A percentile compares a stretch with the other conserved stretches of the same genome.
Evolutionary conservation across 2,888 invertebrate genomes (phyloP).

Genomic region (Choreutis nemorana): DNA sequence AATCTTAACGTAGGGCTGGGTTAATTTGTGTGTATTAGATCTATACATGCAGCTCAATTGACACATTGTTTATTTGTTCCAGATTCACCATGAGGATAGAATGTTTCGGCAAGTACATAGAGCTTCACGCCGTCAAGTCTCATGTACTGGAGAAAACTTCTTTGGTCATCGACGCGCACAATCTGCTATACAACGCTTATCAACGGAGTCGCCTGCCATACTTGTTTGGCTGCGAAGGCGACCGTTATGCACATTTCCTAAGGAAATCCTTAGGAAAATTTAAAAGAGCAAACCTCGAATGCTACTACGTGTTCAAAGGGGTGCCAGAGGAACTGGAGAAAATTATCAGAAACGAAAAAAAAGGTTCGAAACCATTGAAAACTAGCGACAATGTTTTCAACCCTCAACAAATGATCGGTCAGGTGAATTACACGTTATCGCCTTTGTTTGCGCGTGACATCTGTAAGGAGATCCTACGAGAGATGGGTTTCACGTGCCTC

Average conservation of each 20-base stretch:
- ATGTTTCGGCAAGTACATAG: too few species aligned
- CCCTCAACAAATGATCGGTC: neutral
- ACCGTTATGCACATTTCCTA: slow-evolving; percentile 19
- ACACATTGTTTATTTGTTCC: too few species aligned
- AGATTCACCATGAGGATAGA: too few species aligned
- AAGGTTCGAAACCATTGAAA: too few species aligned
- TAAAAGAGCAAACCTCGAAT: slow-evolving; percentile 21
- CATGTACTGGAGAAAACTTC: slow-evolving; percentile 18
- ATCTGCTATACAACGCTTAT: slow-evolving; percentile 19
- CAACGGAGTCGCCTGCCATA: slow-evolving; percentile 11
- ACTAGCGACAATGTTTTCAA: too few species aligned
- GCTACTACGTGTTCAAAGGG: slow-evolving; percentile 26
- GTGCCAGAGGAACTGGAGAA: slow-evolving; percentile 10
- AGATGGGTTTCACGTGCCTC: slow-evolving; percentile 20
- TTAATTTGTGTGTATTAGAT: too few species aligned
- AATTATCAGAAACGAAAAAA: neutral
- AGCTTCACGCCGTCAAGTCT: too few species aligned
- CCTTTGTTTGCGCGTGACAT: slow-evolving; percentile 20
- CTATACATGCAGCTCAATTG: too few species aligned
- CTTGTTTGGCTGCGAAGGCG: slow-evolving; percentile 21
- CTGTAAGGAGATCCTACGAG: slow-evolving; percentile 20
- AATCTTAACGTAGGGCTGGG: too few species aligned
- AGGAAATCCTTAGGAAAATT: slow-evolving; percentile 17
- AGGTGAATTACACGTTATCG: neutral
- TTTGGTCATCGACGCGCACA: slow-evolving; percentile 27